Evolutionary conservation across 2,113 vertebrate species (phyloP), one percentile per base, ranked within the genome.

Genomic region (Brachirus orientalis): DNA sequence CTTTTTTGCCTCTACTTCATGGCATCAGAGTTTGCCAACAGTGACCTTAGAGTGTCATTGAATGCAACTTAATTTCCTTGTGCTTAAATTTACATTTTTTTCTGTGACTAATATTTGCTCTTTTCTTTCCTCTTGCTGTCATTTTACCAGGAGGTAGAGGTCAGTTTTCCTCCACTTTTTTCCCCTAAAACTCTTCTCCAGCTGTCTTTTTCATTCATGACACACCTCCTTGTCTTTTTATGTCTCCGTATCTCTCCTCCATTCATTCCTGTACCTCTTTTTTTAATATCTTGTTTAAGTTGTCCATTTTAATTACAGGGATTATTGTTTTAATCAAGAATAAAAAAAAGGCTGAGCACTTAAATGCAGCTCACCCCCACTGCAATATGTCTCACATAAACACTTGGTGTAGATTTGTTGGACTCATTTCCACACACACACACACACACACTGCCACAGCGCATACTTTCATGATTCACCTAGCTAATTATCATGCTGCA

Each of bases 61-160:
- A 80, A 74, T 74, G 58, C 28, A 76, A 6, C 60, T 48, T 45
- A 44, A 50, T 40, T 47, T 13, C 17, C 3, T 51, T 69, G 48
- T 60, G 17, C 73, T 41, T 71, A 14, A 69, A 66, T 63, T 40
- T 8, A 8, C 51, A 68, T 22, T 40, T 70, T 69, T 64, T 38
- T 50, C 35, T 50, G 37, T 66, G 19, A 60, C 80, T 91, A 83
- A 91, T 71, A 59, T 36, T 33, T 44, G 20, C 47, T 83, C 51
- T 79, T 83, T 80, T 87, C 63, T 84, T 68, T 80, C 72, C 59
- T 79, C 72, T 48, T 81, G 88, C 87, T 79, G 78, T 84, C 89
- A 70, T 90, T 85, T 81, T 85, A 69, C 67, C 93, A 94, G 94
- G 94, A 94, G 90, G 94, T 94, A 80, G 94, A 94, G 94, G 94